Evolutionary conservation across 2,113 vertebrate species (phyloP).

Genomic region (Trachemys scripta): DNA sequence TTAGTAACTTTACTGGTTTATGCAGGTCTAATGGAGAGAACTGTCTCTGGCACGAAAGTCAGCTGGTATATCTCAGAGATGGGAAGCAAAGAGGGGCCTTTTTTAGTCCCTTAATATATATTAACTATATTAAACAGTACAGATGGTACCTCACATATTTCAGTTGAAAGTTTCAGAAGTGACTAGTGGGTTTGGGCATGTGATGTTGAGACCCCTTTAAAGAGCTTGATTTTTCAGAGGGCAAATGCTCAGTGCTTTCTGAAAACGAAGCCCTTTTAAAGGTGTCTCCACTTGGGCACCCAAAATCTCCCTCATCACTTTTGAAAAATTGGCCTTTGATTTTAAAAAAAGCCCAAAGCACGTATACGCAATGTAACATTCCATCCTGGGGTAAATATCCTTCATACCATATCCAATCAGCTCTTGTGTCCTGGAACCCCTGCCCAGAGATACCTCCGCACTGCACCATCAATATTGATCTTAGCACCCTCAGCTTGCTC

Average conservation of each 20-base stretch:
- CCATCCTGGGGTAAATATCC: fast-evolving
- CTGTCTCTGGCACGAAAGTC: background rate
- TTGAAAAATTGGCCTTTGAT: background rate
- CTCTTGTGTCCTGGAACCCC: background rate
- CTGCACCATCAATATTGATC: background rate
- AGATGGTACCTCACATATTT: fast-evolving
- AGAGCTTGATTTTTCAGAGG: background rate
- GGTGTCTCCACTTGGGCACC: background rate
- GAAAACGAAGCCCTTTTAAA: background rate
- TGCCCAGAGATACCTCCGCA: background rate
- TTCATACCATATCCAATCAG: background rate
- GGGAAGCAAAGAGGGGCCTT: background rate
- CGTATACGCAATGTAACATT: background rate
- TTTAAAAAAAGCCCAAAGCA: background rate
- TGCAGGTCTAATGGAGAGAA: fast-evolving
- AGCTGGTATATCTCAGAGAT: background rate
- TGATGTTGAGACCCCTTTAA: background rate
- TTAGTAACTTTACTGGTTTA: background rate
- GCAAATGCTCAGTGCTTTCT: background rate
- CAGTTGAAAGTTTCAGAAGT: background rate
- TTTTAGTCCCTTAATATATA: background rate
- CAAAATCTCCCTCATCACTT: background rate
- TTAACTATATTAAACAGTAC: background rate
- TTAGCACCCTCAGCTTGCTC: background rate
- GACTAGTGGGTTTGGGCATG: background rate